Evolutionary conservation across 2,797 vertebrate genomes (phyloP), one percentile per base, ranked within the genome.

Genomic region (Eulemur rubriventer): DNA sequence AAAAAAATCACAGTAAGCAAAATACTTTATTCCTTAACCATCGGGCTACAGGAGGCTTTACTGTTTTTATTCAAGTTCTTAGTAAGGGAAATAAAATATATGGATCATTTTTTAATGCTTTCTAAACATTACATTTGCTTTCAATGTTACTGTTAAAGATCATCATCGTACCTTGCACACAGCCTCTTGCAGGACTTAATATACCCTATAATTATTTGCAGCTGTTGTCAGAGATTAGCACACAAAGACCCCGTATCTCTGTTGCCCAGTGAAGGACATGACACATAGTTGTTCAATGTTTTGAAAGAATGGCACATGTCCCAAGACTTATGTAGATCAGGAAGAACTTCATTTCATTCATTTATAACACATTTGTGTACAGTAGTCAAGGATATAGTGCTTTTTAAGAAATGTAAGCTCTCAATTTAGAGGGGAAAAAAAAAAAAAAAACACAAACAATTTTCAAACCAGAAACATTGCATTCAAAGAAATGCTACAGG

Each of bases 1-100:
- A n/a, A n/a, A n/a, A n/a, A 96, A 91, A 94, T 35, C 5, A 67
- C 82, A 92, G 7, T 46, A 79, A 59, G 17, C 41, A 63, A 93
- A 95, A 69, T 38, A 22, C 3, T 59, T 33, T 50, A 48, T 63
- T 73, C 12, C 52, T n/a, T 38, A 86, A 63, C n/a, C 2, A 8
- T 70, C 70, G 65, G 48, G 6, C 59, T 33, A 3, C 18, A 10
- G 41, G 7, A 72, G 12, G 0, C 4, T 92, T 85, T 78, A 63
- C 24, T 81, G 3, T 26, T 35, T 48, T 67, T 87, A 55, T 63
- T 79, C 43, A 41, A 28, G 7, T 65, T 69, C 20, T 69, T 69
- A 69, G 18, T 67, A 38, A 38, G 65, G 33, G 20, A 96, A 90
- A 92, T 79, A 73, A 72, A 7, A 43, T 65, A 3, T 50, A 0